phyloP scores from a whole-genome alignment of 2,888 invertebrate species.

The Amiota minor region DNA sequence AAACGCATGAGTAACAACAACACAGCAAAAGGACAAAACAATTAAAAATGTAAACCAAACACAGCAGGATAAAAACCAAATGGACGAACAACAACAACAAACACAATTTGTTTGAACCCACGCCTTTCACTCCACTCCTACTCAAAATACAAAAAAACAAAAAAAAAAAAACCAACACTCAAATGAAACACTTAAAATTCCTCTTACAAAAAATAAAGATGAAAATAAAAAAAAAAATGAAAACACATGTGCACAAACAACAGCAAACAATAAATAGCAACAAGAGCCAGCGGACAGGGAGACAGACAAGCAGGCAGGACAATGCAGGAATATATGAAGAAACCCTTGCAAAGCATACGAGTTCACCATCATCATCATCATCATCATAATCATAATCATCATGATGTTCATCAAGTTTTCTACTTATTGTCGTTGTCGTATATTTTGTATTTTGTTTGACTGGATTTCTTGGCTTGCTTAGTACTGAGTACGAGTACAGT shows the following conservation, averaged over 20 bases:
- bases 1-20: neutral
- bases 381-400: neutral
- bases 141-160: neutral
- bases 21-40: constrained; percentile 46
- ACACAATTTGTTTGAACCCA: constrained; percentile 60
- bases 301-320: constrained; percentile 9
- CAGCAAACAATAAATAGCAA: constrained; percentile 30
- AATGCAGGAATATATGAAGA: constrained; percentile 16
- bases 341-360: constrained; percentile 48
- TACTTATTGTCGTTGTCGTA: neutral
- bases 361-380: neutral
- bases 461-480: constrained; percentile 33
- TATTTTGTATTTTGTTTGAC: constrained; percentile 28
- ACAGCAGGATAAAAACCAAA: constrained; percentile 15
- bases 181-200: constrained; percentile 28
- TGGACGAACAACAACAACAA: constrained; percentile 14
- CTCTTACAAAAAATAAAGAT: neutral
- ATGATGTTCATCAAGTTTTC: too few species aligned
- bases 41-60: constrained; percentile 55
- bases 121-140: constrained; percentile 45
- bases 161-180: neutral
- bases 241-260: constrained; percentile 58
- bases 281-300: neutral
- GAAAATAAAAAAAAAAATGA: constrained; percentile 52
- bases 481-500: constrained; percentile 36